Conservation (phyloP, 2,888 invertebrate species). For the Pseudococcus viburni region DNA sequence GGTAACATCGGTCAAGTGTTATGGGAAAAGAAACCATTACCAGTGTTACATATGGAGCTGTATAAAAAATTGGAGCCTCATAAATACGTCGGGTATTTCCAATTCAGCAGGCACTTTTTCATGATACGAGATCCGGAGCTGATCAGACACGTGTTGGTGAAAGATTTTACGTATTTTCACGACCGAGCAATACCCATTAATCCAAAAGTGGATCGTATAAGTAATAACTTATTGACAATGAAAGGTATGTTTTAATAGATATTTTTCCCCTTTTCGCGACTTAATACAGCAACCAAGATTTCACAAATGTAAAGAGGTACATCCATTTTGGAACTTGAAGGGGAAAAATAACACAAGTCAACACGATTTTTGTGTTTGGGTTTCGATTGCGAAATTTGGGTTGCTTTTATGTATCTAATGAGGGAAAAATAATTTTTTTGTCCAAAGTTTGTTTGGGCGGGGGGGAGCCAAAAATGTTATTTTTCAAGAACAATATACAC, state of each 20-base stretch:
- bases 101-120: conserved; percentile 73
- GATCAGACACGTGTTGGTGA: conserved; percentile 73
- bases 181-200: conserved; percentile 72
- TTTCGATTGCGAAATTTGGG: no score
- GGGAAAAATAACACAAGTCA: no score
- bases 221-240: conserved; percentile 72
- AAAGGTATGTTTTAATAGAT: conserved; percentile 71
- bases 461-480: no score
- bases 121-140: conserved; percentile 73
- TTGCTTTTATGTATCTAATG: no score
- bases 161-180: conserved; percentile 73
- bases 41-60: conserved; percentile 70
- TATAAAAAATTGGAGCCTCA: conserved; percentile 70
- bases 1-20: conserved; percentile 72
- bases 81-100: conserved; percentile 73
- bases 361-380: no score
- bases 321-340: no score
- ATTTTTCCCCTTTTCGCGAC: no score
- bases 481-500: no score
- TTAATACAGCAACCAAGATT: no score
- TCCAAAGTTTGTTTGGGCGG: no score
- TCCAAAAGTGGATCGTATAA: conserved; percentile 71
- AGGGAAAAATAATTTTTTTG: no score
- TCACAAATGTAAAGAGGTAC: no score
- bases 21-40: conserved; percentile 70